Evolutionary conservation across 2,888 invertebrate species (phyloP), one percentile per base, ranked within the genome.

Genomic region (Tachystola acroxantha): DNA sequence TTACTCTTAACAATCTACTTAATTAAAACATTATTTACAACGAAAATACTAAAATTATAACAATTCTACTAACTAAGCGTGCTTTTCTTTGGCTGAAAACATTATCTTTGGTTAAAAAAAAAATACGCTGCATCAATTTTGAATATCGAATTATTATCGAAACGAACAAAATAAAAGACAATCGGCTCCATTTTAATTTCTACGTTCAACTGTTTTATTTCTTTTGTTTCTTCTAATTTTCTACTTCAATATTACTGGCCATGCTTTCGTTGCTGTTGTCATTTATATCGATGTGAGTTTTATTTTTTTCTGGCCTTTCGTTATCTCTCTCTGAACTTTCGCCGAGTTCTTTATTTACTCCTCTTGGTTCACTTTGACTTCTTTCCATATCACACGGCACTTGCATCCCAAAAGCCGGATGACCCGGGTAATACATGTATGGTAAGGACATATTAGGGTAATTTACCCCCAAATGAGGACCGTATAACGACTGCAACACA

Each of bases 231-330:
- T 36, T 33, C 68, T 63, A 88, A 67, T 88, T 86, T 64, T 88
- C 88, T 39, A 88, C 48, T 54, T 88, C 88, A 43, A 88, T 87
- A 53, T 88, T 87, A 64, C 88, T 86, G 14, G 81, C 88, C 75
- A 86, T 80, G 57, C 87, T 88, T 42, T 84, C 85, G 50, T 71
- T 80, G 43, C 86, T 87, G 43, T 86, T 84, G 38, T 85, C 87
- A 49, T 85, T 81, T 1, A 79, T 39, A 42, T 76, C 78, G 10
- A 77, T 51, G 12, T 57, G 57, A 14, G 40, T 45, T 54, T 79
- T 82, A 10, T 48, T 46, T 56, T 77, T 77, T 3, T 54, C 51
- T 5, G 38, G 11, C 29, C 72, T 74, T 25, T 68, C 65, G 42
- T 78, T 76, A 1, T 56, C 64, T 40, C 64, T 73, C 3, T 63